phyloP scores from a whole-genome alignment of 2,797 vertebrate species.

The Toxotes lorentzi region DNA sequence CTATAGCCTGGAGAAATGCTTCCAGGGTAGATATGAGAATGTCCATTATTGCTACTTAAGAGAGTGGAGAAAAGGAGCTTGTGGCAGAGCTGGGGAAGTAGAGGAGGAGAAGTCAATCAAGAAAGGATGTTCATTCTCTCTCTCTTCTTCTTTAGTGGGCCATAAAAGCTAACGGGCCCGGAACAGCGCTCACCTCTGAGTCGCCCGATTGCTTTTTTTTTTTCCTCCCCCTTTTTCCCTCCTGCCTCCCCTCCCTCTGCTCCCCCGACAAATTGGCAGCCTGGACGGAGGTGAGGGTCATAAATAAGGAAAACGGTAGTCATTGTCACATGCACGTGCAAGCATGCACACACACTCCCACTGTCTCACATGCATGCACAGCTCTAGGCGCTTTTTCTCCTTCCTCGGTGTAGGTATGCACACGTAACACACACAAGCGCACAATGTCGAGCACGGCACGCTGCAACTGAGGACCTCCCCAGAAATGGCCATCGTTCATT shows the following conservation, averaged over 20 bases:
- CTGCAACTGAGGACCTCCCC: conserved; percentile 60
- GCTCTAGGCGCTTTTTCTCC: conserved; percentile 64
- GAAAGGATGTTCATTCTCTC: conserved; percentile 79
- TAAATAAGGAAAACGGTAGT: conserved; percentile 84
- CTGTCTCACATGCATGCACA: conserved; percentile 43
- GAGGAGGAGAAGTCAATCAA: conserved; percentile 76
- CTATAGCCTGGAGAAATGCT: conserved; percentile 57
- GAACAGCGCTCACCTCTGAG: conserved; percentile 77
- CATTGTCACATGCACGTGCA: conserved; percentile 61
- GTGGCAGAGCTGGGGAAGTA: conserved; percentile 55
- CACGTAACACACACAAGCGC: conserved; percentile 1
- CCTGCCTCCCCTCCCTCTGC: conserved; percentile 32
- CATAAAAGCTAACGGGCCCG: conserved; percentile 84
- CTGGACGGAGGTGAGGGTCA: conserved; percentile 80
- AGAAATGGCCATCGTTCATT: conserved; percentile 54
- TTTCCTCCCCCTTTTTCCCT: not conserved
- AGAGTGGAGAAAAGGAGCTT: conserved; percentile 65
- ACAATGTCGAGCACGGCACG: not conserved
- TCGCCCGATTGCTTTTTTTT: conserved; percentile 70
- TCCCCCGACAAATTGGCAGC: conserved; percentile 79
- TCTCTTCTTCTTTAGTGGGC: conserved; percentile 81
- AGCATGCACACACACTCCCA: conserved; percentile 20
- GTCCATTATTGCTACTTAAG: conserved; percentile 73
- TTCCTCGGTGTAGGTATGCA: conserved; percentile 13
- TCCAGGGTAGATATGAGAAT: conserved; percentile 61